Conservation (phyloP, 2,113 vertebrate species). For the Heterotilapia buettikoferi region DNA sequence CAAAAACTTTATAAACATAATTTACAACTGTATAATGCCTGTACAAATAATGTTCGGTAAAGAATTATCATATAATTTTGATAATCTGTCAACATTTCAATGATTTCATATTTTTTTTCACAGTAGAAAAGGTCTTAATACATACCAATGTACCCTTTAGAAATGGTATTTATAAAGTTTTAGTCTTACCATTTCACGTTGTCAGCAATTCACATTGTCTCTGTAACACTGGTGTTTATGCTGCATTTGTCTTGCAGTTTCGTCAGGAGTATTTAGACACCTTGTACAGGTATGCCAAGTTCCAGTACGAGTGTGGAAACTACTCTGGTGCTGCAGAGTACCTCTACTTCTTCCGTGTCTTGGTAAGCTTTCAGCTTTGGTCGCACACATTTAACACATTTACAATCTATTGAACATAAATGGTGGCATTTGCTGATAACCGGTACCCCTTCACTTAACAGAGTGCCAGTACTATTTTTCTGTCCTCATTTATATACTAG, state of each 20-base stretch:
- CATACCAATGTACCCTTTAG: neutral
- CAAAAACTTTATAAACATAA: neutral
- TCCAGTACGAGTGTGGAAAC: conserved; percentile 98
- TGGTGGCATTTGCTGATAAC: neutral
- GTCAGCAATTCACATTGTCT: neutral
- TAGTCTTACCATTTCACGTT: neutral
- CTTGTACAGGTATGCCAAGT: conserved; percentile 96
- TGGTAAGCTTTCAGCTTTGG: conserved; percentile 78
- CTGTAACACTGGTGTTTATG: neutral
- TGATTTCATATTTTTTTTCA: neutral
- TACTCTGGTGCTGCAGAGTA: conserved; percentile 97
- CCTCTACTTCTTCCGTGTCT: conserved; percentile 94
- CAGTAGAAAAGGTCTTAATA: neutral
- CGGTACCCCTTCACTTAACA: neutral
- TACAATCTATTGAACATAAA: neutral
- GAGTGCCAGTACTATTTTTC: conserved; percentile 5
- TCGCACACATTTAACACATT: neutral
- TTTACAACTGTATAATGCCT: neutral
- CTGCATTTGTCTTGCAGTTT: conserved; percentile 74
- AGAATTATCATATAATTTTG: neutral
- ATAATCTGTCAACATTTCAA: neutral
- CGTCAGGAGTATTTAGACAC: conserved; percentile 97
- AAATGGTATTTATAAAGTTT: neutral
- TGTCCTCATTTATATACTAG: neutral
- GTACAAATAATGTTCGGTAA: neutral